Evolutionary conservation across 2,888 invertebrate genomes (phyloP), one percentile per base, ranked within the genome.

Genomic region (Athalia rosae): DNA sequence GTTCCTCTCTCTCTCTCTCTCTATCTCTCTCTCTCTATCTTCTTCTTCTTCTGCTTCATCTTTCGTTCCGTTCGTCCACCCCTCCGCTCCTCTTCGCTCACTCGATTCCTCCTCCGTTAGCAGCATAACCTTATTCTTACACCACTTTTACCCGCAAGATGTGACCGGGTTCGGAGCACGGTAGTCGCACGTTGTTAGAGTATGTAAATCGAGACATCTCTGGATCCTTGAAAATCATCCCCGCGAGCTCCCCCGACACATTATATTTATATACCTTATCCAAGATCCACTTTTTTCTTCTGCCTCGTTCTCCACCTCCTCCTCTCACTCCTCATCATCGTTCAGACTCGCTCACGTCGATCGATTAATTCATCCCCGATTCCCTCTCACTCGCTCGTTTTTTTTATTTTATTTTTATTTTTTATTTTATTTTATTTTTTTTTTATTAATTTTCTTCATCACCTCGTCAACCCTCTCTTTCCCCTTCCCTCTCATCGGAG

Each of bases 71-170:
- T n/a, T 50, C 6, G 28, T 47, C 63, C 43, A 11, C 62, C 43
- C 15, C 15, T 9, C 59, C 64, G n/a, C 47, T 9, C 47, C 28
- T n/a, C 8, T 47, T 47, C 64, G 64, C n/a, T 11, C 13, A 28
- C 67, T 50, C 7, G 47, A 11, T 45, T 43, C 50, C 45, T 58
- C 43, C 41, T 15, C 71, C 58, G 58, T 71, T 59, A 15, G 50
- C 69, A 43, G 47, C 74, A 74, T 74, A 74, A 89, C 88, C 88
- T 90, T 89, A 89, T 89, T 89, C 89, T 90, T 89, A 88, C 88
- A 87, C 89, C 85, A 88, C 89, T 89, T 87, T 88, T 83, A 83
- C 28, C 28, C 85, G 86, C 85, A 85, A 88, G 86, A 87, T 87
- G 86, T 85, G 80, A 45, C 43, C 13, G 61, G 47, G 45, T 11